These are phyloP conservation scores for Drosophila yakuba DNA, from an alignment of 1,140 invertebrate genomes.

Conservation along the genomic window DNA sequence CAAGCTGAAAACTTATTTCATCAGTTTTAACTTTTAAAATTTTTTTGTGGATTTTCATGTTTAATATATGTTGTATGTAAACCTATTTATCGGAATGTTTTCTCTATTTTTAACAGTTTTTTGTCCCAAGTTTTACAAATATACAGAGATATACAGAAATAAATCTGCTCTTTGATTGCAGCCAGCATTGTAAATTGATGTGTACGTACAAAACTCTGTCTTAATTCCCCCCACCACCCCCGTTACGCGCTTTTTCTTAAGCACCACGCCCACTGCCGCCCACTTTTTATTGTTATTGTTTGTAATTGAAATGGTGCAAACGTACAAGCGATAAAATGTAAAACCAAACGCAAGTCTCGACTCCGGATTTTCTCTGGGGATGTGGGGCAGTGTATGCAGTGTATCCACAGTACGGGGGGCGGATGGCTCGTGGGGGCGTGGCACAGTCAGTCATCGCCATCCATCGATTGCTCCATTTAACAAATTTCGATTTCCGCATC, in stretches of 20 bases:
- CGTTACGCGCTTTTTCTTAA: conserved; percentile 56
- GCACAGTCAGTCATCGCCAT: conserved; percentile 49
- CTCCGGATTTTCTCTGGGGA: conserved; percentile 6
- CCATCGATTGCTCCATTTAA: conserved; percentile 83
- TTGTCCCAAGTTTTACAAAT: not conserved
- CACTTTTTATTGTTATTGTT: conserved; percentile 81
- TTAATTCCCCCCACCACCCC: conserved; percentile 10
- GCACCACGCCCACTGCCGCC: conserved; percentile 29
- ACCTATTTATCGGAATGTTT: too few relatives aligned
- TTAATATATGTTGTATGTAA: too few relatives aligned
- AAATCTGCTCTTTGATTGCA: not conserved
- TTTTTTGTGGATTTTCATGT: too few relatives aligned
- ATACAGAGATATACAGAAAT: not conserved
- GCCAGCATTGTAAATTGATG: not conserved
- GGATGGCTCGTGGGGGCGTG: conserved; percentile 6
- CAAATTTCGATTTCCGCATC: conserved; percentile 82
- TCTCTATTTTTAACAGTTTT: too few relatives aligned
- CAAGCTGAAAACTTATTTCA: not conserved
- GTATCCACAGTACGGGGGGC: not conserved
- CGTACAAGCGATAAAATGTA: conserved; percentile 83
- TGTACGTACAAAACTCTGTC: conserved; percentile 22
- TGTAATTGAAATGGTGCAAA: conserved; percentile 83
- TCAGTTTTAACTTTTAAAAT: too few relatives aligned
- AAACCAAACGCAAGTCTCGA: conserved; percentile 60
- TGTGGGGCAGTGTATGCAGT: not conserved